Evolutionary conservation across 2,797 vertebrate species (phyloP), one percentile per base, ranked within the genome.

Genomic region (Smutsia temminckii): DNA sequence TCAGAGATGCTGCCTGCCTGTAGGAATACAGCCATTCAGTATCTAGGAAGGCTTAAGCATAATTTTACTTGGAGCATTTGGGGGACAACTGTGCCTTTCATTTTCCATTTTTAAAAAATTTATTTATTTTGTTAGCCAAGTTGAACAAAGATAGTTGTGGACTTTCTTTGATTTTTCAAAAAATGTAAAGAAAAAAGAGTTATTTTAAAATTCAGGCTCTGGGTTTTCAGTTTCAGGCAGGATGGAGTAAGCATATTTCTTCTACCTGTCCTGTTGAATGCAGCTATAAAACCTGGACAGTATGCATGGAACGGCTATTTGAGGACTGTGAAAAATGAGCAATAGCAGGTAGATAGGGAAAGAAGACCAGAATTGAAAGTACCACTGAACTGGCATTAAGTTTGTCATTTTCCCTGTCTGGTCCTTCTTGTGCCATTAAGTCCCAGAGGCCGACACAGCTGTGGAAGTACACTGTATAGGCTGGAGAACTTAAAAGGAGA

Each of bases 141-240:
- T 86, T 79, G 66, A 97, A 95, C 63, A 83, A 72, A 95, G 74
- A 72, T 4, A 78, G 34, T 79, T 87, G n/a, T 68, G 80, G 69
- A n/a, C 34, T 89, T 83, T 72, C 18, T 83, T 42, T 80, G 49
- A 27, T 77, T 66, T 79, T 61, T 72, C 16, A 81, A 78, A 93
- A 68, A 59, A 21, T 9, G 3, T 78, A 79, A 14, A 68, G 69
- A 29, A 75, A 42, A 34, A 83, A 93, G 69, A 89, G 37, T 71
- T 90, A 37, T 78, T 96, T 90, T 9, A 42, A 85, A 91, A 85
- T 57, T 66, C 5, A 75, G 46, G n/a, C 61, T 91, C 27, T 91
- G 57, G 27, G 18, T 85, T 89, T 92, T 37, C 29, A 68, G 51
- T 80, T 68, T 34, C 23, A 27, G 20, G 32, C 46, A 64, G 40